Evolutionary conservation across 2,888 invertebrate genomes (phyloP), one percentile per base, ranked within the genome.

Genomic region (Rhagophthalmus giganteus): DNA sequence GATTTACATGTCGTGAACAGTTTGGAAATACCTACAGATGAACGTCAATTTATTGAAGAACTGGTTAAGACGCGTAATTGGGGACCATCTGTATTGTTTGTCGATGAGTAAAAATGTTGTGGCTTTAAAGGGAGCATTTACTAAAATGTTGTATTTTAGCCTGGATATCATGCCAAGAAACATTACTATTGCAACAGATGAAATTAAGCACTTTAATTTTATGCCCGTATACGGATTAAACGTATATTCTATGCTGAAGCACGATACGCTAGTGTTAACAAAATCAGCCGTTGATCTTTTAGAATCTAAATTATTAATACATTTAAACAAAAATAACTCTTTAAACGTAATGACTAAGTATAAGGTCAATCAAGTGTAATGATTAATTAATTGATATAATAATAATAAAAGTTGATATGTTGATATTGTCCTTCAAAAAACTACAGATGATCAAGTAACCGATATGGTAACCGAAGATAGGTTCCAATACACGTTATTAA

Each of bases 181-280:
- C 70, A 89, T 98, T 56, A 85, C 90, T 31, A 75, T 84, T 20
- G 96, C 97, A 1, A 84, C 88, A 2, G 86, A 90, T 62, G 61
- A 70, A 2, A 78, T 96, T n/a, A 82, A 82, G 25, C 88, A 92
- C 69, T 83, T 94, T 25, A 98, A 93, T 74, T 77, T 97, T 13
- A 94, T 99, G 93, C 99, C 99, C 6, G 86, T 87, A 0, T 98
- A 95, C 77, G 93, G 94, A 66, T 79, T 99, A 9, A 99, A 99
- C 78, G 94, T 96, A 0, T 90, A 88, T 76, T 95, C 96, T 24
- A 95, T 99, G 91, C 72, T 99, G 55, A 99, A 99, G 76, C 92
- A 98, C 74, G 89, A 93, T 55, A 97, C 96, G 0, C 76, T 99
- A 6, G 86, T 98, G 2, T 72, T 98, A 1, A 95, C 96, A 0